Evolutionary conservation across 1,140 invertebrate species (phyloP), one percentile per base, ranked within the genome.

Genomic region (Hetaerina americana): DNA sequence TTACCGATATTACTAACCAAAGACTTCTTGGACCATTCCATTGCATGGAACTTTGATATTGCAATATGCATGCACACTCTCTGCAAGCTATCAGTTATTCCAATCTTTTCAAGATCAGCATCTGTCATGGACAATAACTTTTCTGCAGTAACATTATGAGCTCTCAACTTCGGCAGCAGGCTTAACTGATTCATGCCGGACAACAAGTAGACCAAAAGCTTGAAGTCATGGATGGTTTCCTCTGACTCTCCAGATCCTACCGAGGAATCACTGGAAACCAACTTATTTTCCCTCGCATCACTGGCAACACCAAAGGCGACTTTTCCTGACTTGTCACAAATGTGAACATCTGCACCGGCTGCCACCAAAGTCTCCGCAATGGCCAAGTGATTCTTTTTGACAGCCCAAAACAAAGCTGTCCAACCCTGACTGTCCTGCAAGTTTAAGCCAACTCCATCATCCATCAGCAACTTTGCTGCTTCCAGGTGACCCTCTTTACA

Each of bases 401-500:
- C 40, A 57, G 40, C 40, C 40, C 40, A 57, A 57, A 57, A 57
- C 22, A 57, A 12, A 57, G 40, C 74, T 31, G 76, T 79, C 75
- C 77, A 78, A 25, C 81, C 80, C 66, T 75, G 73, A 49, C 73
- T 78, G 73, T 80, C 79, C 70, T 86, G 85, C 6, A 80, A 77
- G 75, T 89, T 87, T 5, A 87, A 77, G 75, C 85, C 81, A 5
- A 85, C 86, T 22, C 85, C 84, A 24, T 29, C 57, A 40, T 78
- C 78, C 66, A 84, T 81, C 18, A 89, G 70, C 29, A 89, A 77
- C 68, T 85, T 75, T 74, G 81, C 77, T 1, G 87, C 86, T 25
- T 84, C 80, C 15, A 78, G 75, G 68, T 84, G 81, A n/a, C 87
- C 87, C 77, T 89, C 87, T 74, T 85, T 85, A 15, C 84, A 84